Conservation (phyloP, 2,888 invertebrate species). For the Saturnia japonica region DNA sequence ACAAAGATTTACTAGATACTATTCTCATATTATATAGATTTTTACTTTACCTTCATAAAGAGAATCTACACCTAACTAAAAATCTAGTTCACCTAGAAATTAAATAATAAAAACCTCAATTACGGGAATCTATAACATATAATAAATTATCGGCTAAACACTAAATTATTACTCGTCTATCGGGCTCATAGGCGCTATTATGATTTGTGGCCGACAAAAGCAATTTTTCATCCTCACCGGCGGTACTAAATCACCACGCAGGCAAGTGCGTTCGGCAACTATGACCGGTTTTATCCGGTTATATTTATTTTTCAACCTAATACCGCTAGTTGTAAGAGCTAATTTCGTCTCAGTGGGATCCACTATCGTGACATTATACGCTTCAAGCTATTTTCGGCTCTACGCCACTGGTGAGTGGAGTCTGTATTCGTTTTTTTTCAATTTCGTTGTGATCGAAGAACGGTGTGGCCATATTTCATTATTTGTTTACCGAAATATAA, state of each 20-base stretch:
- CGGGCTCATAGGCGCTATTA: constrained; percentile 45
- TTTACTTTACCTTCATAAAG: too few relatives aligned
- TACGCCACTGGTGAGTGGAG: not conserved
- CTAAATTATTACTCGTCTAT: constrained; percentile 43
- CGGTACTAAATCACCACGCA: constrained; percentile 44
- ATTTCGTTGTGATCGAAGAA: not conserved
- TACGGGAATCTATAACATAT: constrained; percentile 10
- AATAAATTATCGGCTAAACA: constrained; percentile 38
- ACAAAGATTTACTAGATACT: too few relatives aligned
- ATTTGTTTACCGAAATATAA: constrained; percentile 16
- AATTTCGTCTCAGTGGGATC: not conserved
- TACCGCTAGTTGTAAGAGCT: constrained; percentile 33
- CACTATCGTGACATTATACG: not conserved
- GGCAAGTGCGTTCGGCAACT: constrained; percentile 4
- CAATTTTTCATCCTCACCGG: constrained; percentile 56
- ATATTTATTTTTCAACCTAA: constrained; percentile 36
- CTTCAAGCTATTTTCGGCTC: constrained; percentile 6
- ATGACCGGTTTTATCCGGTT: not conserved
- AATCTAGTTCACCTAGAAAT: not conserved
- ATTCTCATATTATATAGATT: too few relatives aligned
- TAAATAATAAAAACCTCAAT: not conserved
- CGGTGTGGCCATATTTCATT: not conserved
- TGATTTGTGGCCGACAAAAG: constrained; percentile 52
- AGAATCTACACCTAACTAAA: not conserved
- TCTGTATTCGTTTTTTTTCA: not conserved